A percentile compares a stretch with the other conserved stretches of the same genome.
Conservation (phyloP, 2,113 vertebrate genomes). For the Cheirogaleus medius region DNA sequence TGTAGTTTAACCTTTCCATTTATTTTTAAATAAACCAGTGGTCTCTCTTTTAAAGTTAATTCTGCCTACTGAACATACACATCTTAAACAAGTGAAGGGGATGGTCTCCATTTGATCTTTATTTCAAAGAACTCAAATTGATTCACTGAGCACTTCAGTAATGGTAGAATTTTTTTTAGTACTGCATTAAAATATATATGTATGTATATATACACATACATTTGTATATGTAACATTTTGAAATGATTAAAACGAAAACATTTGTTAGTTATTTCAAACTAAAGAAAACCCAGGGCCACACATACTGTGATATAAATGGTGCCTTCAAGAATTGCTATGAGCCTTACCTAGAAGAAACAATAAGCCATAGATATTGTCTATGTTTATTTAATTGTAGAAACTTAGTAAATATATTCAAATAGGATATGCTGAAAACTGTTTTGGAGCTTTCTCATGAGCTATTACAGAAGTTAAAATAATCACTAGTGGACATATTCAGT, state of each 20-base stretch:
- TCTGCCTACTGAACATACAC: background rate
- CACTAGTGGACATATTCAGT: background rate
- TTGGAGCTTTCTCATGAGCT: background rate
- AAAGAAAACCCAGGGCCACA: background rate
- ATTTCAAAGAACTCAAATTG: background rate
- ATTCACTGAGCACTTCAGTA: background rate
- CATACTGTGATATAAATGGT: background rate
- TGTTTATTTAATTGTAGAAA: slow-evolving; percentile 14
- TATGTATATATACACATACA: background rate
- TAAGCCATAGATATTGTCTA: background rate
- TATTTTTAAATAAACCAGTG: background rate
- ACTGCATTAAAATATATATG: background rate
- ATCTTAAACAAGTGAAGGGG: background rate
- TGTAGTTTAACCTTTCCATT: background rate
- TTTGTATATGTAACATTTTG: background rate
- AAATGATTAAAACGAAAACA: background rate
- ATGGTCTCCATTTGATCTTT: background rate
- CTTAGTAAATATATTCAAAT: slow-evolving; percentile 4
- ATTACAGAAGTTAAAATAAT: background rate
- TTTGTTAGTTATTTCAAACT: background rate
- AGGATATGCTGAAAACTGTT: background rate
- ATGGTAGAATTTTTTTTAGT: background rate
- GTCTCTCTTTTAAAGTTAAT: background rate
- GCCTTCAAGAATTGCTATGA: background rate
- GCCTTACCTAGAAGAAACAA: background rate